These are phyloP conservation scores for Falco columbarius DNA, from an alignment of 2,797 vertebrate species.

Conservation along the genomic window DNA sequence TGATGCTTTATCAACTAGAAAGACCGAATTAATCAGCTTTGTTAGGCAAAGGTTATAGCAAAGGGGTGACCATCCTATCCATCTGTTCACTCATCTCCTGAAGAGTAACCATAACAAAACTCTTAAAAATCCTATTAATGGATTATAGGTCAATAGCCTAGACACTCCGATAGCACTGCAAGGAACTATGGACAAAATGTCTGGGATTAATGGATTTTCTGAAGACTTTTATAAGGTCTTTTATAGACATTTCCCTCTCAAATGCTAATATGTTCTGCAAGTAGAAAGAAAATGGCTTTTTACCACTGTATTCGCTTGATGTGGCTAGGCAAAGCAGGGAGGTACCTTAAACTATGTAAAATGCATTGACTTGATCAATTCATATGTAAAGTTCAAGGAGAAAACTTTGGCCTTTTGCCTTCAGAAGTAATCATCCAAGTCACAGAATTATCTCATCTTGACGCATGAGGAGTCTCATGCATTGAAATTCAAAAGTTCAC, in stretches of 20 bases:
- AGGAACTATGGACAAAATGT: conserved; percentile 45
- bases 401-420: conserved; percentile 34
- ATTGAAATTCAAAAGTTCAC: conserved; percentile 53
- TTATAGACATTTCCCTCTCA: conserved; percentile 43
- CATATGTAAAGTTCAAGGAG: conserved; percentile 68
- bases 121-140: conserved; percentile 68
- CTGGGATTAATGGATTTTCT: conserved; percentile 59
- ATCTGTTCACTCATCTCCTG: conserved; percentile 43
- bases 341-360: conserved; percentile 62
- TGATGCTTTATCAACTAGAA: conserved; percentile 61
- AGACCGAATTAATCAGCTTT: conserved; percentile 57
- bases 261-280: conserved; percentile 49
- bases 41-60: conserved; percentile 59
- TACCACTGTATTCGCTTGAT: conserved; percentile 21
- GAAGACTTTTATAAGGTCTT: conserved; percentile 45
- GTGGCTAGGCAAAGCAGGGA: conserved; percentile 15
- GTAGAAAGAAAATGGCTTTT: conserved; percentile 36
- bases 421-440: conserved; percentile 48
- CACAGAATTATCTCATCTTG: conserved; percentile 37
- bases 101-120: conserved; percentile 47
- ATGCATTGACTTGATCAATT: conserved; percentile 38
- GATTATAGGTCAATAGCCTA: conserved; percentile 66
- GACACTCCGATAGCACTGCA: neutral
- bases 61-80: conserved; percentile 34
- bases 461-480: neutral